Conservation (phyloP, 2,888 invertebrate genomes). For the Arrhopalites spinosus region DNA sequence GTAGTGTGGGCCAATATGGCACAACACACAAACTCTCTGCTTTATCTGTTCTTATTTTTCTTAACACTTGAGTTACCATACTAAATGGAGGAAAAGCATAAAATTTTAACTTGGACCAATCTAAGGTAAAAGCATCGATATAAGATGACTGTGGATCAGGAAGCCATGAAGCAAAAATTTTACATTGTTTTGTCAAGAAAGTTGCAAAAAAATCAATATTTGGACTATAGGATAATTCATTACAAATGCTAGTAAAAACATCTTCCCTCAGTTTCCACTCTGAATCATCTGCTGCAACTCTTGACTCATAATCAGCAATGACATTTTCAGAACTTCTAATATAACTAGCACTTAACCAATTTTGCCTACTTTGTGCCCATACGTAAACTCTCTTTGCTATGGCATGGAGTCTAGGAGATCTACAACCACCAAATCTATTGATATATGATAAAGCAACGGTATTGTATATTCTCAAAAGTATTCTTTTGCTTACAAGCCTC, state of each 20-base stretch:
- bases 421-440: conserved; percentile 6
- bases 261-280: neutral
- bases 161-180: neutral
- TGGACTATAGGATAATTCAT: neutral
- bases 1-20: neutral
- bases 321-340: neutral
- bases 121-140: conserved; percentile 4
- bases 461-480: conserved; percentile 1
- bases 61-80: neutral
- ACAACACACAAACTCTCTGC: neutral
- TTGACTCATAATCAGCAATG: conserved; percentile 1
- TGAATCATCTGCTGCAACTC: neutral
- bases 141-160: neutral
- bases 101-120: neutral
- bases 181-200: neutral
- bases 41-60: neutral
- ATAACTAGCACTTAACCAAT: too few species aligned
- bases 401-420: neutral
- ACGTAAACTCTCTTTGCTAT: neutral
- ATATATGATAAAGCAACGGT: neutral
- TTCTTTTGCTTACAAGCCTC: too few species aligned
- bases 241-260: neutral
- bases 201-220: neutral
- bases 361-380: neutral
- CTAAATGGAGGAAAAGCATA: conserved; percentile 5